Evolutionary conservation across 1,140 invertebrate genomes (phyloP), one percentile per base, ranked within the genome.

Genomic region (Drosophila punjabiensis): DNA sequence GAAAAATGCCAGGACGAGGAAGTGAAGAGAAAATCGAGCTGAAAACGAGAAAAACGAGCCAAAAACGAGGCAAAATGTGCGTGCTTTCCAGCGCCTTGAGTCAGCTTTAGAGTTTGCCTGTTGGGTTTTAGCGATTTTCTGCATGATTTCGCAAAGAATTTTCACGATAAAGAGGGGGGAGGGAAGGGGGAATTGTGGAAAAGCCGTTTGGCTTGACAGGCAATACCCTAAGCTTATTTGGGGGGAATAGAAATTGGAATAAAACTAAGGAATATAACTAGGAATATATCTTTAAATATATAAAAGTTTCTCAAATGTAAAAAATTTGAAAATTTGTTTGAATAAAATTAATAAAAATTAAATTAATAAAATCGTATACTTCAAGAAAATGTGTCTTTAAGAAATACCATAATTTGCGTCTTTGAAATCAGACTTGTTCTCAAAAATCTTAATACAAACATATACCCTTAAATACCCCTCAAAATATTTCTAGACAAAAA

Each of bases 81-180:
- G 68, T 74, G 70, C 71, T 43, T 74, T 52, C 55, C 69, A 52
- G n/a, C 71, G 71, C 56, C 55, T 62, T 43, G 53, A 69, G 56
- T 47, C 53, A 58, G 65, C 58, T 63, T 68, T 47, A 47, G 55
- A 58, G 41, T 63, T 63, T 64, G 53, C 53, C 63, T 61, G 53
- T 79, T 73, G 47, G 66, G 45, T 32, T 71, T 79, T 79, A 61
- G 76, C 76, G 67, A 79, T 79, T 79, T 79, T 79, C 67, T 73
- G 77, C 77, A 65, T 79, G 77, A 79, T 79, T 79, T 79, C 71
- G 67, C 67, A 79, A 73, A 73, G 77, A 79, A 79, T 79, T 79
- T 79, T 39, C 68, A 52, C 55, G 37, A 58, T 30, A 59, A 5
- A 4, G 33, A 24, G 13, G 4, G 14, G 9, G 5, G 18, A 48